A percentile compares a stretch with the other conserved stretches of the same genome.
phyloP scores from a whole-genome alignment of 1,140 invertebrate species.

The Epicauta chinensis region DNA sequence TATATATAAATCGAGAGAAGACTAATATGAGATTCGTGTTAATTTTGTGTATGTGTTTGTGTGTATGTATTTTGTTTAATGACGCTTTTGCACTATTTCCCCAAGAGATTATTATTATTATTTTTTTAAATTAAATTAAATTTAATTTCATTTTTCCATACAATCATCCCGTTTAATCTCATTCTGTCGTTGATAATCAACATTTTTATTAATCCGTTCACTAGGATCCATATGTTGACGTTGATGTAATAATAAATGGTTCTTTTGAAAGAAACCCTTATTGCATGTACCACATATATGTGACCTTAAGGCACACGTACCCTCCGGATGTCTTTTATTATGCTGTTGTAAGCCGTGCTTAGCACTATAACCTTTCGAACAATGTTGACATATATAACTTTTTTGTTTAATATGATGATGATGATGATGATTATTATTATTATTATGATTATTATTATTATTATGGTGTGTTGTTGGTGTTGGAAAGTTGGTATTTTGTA shows the following conservation, averaged over 20 bases:
- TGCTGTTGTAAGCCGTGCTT: constrained; percentile 75
- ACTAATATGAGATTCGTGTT: no score
- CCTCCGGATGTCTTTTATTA: constrained; percentile 66
- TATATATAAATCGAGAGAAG: no score
- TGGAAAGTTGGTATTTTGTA: constrained; percentile 50
- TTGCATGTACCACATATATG: constrained; percentile 78
- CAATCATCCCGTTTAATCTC: background rate
- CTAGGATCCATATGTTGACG: constrained; percentile 68
- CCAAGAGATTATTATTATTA: no score
- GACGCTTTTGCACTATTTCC: no score
- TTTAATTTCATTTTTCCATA: no score
- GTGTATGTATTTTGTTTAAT: no score
- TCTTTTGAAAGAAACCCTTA: constrained; percentile 82
- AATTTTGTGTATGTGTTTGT: no score
- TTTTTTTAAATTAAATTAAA: no score
- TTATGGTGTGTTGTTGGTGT: constrained; percentile 18
- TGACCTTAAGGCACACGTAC: constrained; percentile 71
- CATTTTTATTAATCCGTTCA: constrained; percentile 31
- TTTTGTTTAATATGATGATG: constrained; percentile 49
- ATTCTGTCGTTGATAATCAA: background rate
- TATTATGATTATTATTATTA: constrained; percentile 26
- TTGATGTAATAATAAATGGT: constrained; percentile 72
- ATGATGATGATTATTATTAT: constrained; percentile 33
- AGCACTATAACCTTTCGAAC: constrained; percentile 76
- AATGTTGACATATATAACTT: constrained; percentile 76